Evolutionary conservation across 2,888 invertebrate genomes (phyloP).

Genomic region (Ormyrus rosae): DNA sequence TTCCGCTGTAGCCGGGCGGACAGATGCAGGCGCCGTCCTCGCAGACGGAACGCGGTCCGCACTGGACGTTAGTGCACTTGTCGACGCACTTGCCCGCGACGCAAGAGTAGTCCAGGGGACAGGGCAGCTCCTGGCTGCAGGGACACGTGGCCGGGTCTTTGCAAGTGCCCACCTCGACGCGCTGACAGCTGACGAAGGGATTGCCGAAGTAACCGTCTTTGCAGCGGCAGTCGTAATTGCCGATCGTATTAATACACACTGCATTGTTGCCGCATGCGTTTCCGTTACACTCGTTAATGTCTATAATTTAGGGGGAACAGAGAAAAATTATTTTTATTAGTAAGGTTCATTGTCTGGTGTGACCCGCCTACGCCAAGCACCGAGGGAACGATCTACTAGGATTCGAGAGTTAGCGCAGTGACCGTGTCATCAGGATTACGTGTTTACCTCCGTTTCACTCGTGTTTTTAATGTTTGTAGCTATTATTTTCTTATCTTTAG

Average conservation of each 20-base stretch:
- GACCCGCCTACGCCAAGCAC: background rate
- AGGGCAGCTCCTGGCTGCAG: constrained; percentile 84
- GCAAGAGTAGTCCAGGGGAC: constrained; percentile 87
- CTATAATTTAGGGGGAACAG: constrained; percentile 62
- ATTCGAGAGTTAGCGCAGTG: constrained; percentile 7
- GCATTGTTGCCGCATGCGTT: constrained; percentile 91
- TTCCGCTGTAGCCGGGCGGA: constrained; percentile 86
- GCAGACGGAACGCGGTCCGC: constrained; percentile 90
- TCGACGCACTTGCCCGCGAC: constrained; percentile 85
- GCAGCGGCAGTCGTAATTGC: constrained; percentile 93
- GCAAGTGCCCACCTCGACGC: constrained; percentile 82
- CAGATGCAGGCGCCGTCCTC: constrained; percentile 88
- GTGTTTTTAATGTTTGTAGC: too few relatives aligned
- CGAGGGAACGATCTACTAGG: constrained; percentile 27
- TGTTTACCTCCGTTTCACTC: background rate
- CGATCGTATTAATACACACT: constrained; percentile 92
- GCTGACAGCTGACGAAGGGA: constrained; percentile 89
- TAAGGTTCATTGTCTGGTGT: constrained; percentile 3
- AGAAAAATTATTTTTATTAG: constrained; percentile 49
- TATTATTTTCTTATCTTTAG: too few relatives aligned
- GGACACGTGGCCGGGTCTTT: constrained; percentile 83
- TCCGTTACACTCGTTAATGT: constrained; percentile 88
- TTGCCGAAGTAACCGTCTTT: constrained; percentile 90
- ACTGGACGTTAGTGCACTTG: constrained; percentile 85
- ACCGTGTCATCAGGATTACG: background rate